Evolutionary conservation across 2,888 invertebrate genomes (phyloP).

Genomic region (Andrena hattorfiana): DNA sequence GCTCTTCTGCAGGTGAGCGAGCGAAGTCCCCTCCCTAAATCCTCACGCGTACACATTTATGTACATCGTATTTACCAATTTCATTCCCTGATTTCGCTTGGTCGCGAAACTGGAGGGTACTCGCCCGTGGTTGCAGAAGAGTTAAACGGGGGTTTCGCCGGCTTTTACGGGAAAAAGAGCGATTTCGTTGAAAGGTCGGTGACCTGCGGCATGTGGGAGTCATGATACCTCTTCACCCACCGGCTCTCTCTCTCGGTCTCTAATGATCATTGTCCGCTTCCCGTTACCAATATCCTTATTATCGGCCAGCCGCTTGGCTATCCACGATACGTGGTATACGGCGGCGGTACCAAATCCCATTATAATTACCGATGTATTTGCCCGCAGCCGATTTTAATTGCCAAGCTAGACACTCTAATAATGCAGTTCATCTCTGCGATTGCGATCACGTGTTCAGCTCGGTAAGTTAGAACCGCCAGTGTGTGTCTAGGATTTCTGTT

Average conservation of each 20-base stretch:
- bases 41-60: background rate
- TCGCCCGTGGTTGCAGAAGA: background rate
- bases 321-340: constrained; percentile 37
- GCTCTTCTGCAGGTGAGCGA: background rate
- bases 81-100: constrained; percentile 3
- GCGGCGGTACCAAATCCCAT: constrained; percentile 47
- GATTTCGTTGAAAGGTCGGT: constrained; percentile 50
- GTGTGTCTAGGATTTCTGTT: constrained; percentile 2
- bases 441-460: constrained; percentile 21
- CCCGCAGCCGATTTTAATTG: constrained; percentile 58
- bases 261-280: constrained; percentile 78
- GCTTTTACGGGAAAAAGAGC: constrained; percentile 18
- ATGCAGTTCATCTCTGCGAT: constrained; percentile 35
- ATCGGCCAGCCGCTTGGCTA: constrained; percentile 66
- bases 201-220: constrained; percentile 59
- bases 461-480: background rate
- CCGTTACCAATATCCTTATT: constrained; percentile 79
- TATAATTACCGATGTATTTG: constrained; percentile 52
- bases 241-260: constrained; percentile 61
- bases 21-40: background rate
- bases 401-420: constrained; percentile 26
- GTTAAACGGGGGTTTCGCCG: constrained; percentile 4
- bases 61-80: constrained; percentile 8
- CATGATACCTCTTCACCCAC: constrained; percentile 67
- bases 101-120: background rate